Evolutionary conservation across 2,888 invertebrate genomes (phyloP), one percentile per base, ranked within the genome.

Genomic region (Rhopalosiphum nymphaeae): DNA sequence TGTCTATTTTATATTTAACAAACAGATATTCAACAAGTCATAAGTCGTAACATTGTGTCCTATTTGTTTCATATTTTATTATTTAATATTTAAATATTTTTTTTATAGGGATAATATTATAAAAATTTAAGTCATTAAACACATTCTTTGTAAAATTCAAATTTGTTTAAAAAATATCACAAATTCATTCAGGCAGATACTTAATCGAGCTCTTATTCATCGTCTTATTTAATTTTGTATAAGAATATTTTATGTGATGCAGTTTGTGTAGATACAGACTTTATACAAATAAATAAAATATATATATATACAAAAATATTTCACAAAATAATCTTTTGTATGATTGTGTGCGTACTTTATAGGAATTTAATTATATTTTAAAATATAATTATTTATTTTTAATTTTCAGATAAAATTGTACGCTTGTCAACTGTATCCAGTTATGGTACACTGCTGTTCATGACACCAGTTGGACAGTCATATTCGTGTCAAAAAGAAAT

Each of bases 391-490:
- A 67, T 67, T 78, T 78, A 36, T 78, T 78, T 78, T 78, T 78
- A 78, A 67, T 84, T 87, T 92, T 53, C 91, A 95, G 95, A 95
- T 84, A 94, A 95, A 94, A 95, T 95, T 9, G 95, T 95, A 88
- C 95, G 94, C 13, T 91, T 95, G 46, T 95, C 95, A 16, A 95
- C 95, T 0, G 91, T 92, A n/a, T 91, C 94, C 89, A 95, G 94
- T 56, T 95, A 95, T 95, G 96, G 96, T 85, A 96, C 97, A 11
- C 97, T 98, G 96, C 96, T 98, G 95, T 98, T 98, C 95, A 97
- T 98, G 0, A 98, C 98, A 0, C 98, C 98, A 0, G 98, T 98
- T 21, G 98, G 98, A 42, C 98, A 98, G 95, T 98, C 98, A 0
- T 98, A 97, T 96, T 96, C 97, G 92, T 98, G 98, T 95, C 95